Evolutionary conservation across 2,113 vertebrate genomes (phyloP), one percentile per base, ranked within the genome.

Genomic region (Zootoca vivipara): DNA sequence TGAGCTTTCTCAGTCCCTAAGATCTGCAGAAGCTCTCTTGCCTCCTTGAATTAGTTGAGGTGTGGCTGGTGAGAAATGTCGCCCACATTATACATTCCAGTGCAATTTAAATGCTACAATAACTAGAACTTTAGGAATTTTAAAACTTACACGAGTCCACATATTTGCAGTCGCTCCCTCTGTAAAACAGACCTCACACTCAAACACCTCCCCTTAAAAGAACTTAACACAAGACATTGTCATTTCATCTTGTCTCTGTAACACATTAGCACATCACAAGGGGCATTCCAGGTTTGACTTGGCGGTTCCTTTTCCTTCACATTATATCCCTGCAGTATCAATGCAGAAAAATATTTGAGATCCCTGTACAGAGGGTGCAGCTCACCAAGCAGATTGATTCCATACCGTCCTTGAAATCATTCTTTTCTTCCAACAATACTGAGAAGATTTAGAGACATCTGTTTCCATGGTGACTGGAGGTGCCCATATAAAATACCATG

Each of bases 401-500:
- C 82, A 69, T 20, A 3, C 20, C 2, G 15, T 40, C 28, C 33
- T 18, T 46, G 81, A 70, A 83, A 46, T 20, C 82, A 83, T 69
- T 15, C 15, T 67, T 82, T 46, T 38, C 38, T 69, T 70, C 28
- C 28, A 69, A 83, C 64, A 83, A 69, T 70, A 46, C 15, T 46
- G 64, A 65, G 26, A 78, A 70, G 82, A 83, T 83, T 42, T 83
- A 70, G 42, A 83, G 30, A 52, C 65, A 40, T 67, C 40, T 72
- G 82, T 83, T 83, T 52, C 82, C 82, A 83, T 72, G 82, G 82
- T 46, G 38, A 83, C 67, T 70, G 35, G 58, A 82, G 33, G 33
- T 82, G 52, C 18, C 52, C 12, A 26, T 38, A 80, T 80, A 35
- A 64, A 38, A n/a, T 82, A 38, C 33, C 24, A 62, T 38, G 40